A percentile compares a stretch with the other conserved stretches of the same genome.
Evolutionary conservation across 1,140 invertebrate genomes (phyloP).

Genomic region (Oryctes rhinoceros): DNA sequence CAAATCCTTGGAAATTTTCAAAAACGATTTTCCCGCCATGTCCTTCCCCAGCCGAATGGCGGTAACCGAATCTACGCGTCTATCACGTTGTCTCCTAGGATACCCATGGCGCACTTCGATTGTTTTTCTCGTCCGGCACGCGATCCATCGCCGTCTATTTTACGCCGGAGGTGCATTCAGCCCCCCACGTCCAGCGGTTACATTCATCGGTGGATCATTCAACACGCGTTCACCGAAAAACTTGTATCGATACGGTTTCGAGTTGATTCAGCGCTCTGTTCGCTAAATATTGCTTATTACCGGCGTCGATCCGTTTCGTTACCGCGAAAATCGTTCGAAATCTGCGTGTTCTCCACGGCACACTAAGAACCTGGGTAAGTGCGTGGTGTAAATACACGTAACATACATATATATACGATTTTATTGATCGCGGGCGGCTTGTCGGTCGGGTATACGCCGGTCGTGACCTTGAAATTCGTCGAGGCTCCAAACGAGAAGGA

Average conservation of each 20-base stretch:
- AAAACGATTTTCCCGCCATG: background rate
- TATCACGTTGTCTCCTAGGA: slow-evolving; percentile 30
- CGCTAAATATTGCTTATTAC: too few relatives aligned
- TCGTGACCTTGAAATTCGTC: slow-evolving; percentile 40
- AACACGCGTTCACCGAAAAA: too few relatives aligned
- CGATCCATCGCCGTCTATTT: background rate
- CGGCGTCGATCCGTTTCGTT: too few relatives aligned
- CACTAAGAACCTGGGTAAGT: background rate
- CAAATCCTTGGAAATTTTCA: background rate
- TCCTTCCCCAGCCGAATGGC: background rate
- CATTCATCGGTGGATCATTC: too few relatives aligned
- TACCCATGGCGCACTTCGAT: slow-evolving; percentile 31
- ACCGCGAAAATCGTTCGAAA: background rate
- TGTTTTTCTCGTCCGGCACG: background rate
- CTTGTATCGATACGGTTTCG: too few relatives aligned
- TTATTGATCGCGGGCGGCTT: slow-evolving; percentile 35
- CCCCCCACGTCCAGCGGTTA: background rate
- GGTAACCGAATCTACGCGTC: background rate
- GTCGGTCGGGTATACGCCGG: background rate
- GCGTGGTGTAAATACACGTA: background rate
- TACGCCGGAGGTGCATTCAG: background rate
- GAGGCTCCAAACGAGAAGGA: background rate
- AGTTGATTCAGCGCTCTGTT: too few relatives aligned
- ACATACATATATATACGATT: slow-evolving; percentile 13
- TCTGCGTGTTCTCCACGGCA: background rate